These are phyloP conservation scores for Cyprinodon brontotheroides DNA, from an alignment of 2,113 vertebrate genomes.

Conservation along the genomic window DNA sequence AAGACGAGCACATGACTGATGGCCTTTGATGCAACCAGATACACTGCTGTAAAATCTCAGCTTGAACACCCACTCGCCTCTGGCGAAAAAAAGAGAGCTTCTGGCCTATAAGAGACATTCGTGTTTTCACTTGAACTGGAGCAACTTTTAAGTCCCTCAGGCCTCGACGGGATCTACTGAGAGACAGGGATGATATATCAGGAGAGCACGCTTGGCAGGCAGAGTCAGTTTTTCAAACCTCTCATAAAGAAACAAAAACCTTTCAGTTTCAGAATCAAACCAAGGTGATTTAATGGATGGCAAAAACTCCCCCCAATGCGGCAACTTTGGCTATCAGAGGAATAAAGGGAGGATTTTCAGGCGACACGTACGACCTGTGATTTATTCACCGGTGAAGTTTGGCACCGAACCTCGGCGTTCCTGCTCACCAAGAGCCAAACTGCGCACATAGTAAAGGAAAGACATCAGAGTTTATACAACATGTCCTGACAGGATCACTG, in stretches of 20 bases:
- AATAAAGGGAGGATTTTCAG: conserved; percentile 6
- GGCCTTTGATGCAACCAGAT: conserved; percentile 67
- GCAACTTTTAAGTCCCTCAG: conserved; percentile 54
- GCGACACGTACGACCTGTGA: neutral
- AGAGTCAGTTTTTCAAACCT: conserved; percentile 5
- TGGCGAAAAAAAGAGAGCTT: conserved; percentile 13
- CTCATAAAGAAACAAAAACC: conserved; percentile 2
- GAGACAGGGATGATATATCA: conserved; percentile 26
- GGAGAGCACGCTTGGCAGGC: conserved; percentile 21
- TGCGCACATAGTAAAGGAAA: conserved; percentile 6
- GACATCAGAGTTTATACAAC: conserved; percentile 18
- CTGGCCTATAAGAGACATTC: conserved; percentile 21
- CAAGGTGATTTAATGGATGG: conserved; percentile 2
- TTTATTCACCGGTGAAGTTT: conserved; percentile 12
- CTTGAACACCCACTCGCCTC: conserved; percentile 28
- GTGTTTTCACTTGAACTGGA: conserved; percentile 67
- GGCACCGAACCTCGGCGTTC: neutral
- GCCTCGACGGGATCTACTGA: conserved; percentile 44
- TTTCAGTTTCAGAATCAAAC: neutral
- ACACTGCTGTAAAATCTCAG: conserved; percentile 47
- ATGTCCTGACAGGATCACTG: conserved; percentile 41
- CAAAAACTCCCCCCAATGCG: neutral
- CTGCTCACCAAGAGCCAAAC: neutral
- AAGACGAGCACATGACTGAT: conserved; percentile 59
- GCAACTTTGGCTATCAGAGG: neutral